These are phyloP conservation scores for Folsomia manolachei DNA, from an alignment of 2,888 invertebrate species.

Conservation along the genomic window DNA sequence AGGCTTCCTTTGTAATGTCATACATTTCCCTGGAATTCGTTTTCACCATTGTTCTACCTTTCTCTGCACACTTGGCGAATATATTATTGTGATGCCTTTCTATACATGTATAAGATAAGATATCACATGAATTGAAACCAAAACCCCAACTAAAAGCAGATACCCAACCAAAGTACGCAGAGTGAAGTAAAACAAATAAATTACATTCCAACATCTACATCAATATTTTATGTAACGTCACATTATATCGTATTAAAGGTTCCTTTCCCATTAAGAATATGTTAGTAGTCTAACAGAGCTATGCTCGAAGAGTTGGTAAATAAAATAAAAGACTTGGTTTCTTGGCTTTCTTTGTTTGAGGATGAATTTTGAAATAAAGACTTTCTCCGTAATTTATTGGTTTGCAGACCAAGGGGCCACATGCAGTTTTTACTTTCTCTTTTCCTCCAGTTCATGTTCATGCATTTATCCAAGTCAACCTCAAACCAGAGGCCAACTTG, in stretches of 20 bases:
- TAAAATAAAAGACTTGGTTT: neutral
- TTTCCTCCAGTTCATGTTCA: too few relatives aligned
- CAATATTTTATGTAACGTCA: conserved; percentile 5
- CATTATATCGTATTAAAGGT: neutral
- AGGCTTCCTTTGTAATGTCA: too few relatives aligned
- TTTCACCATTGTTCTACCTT: too few relatives aligned
- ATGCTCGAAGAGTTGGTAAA: neutral
- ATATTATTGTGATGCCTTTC: too few relatives aligned
- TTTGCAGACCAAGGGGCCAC: neutral
- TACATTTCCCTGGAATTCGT: too few relatives aligned
- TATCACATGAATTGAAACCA: neutral
- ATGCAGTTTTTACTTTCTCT: too few relatives aligned
- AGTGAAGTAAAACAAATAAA: neutral
- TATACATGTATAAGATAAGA: neutral
- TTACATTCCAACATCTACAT: conserved; percentile 2
- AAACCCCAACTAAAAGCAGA: too few relatives aligned
- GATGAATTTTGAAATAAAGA: neutral
- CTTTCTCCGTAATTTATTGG: neutral
- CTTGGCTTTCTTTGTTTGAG: neutral
- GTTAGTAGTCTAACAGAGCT: too few relatives aligned
- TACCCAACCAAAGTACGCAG: neutral
- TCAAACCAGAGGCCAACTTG: neutral
- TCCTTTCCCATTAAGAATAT: too few relatives aligned
- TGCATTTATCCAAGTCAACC: neutral
- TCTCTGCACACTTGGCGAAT: too few relatives aligned